Evolutionary conservation across 2,888 invertebrate genomes (phyloP).

Genomic region (Pterobdella sp.): DNA sequence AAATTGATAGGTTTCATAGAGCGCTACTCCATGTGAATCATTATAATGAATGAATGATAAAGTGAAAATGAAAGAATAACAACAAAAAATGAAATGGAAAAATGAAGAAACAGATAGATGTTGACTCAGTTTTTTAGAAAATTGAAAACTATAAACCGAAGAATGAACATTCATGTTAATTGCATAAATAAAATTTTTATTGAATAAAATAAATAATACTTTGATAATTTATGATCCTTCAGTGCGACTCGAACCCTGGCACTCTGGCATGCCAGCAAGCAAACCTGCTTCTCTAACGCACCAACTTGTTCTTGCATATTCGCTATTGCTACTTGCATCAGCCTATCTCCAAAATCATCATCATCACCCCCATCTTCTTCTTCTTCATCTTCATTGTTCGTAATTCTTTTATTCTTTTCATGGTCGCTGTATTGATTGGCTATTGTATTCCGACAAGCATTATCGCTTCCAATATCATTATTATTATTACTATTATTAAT

Average conservation of each 20-base stretch:
- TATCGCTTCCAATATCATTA: background rate
- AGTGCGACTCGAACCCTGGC: background rate
- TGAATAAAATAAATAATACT: background rate
- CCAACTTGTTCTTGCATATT: background rate
- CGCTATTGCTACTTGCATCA: background rate
- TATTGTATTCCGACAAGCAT: background rate
- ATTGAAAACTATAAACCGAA: background rate
- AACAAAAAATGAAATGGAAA: background rate
- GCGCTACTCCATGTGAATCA: no score
- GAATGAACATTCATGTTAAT: no score
- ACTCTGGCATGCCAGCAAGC: constrained; percentile 7
- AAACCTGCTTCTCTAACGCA: background rate
- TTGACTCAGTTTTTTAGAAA: background rate
- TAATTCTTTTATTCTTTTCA: background rate
- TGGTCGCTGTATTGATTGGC: background rate
- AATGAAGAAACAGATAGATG: background rate
- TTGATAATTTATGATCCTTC: background rate
- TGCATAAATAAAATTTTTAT: background rate
- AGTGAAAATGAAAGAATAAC: background rate
- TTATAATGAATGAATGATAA: background rate
- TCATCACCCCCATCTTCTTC: background rate
- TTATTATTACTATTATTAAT: background rate
- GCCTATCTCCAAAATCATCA: background rate
- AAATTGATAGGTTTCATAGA: no score
- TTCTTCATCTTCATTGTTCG: background rate